Evolutionary conservation across 2,888 invertebrate genomes (phyloP).

Genomic region (Andricus quercusramuli): DNA sequence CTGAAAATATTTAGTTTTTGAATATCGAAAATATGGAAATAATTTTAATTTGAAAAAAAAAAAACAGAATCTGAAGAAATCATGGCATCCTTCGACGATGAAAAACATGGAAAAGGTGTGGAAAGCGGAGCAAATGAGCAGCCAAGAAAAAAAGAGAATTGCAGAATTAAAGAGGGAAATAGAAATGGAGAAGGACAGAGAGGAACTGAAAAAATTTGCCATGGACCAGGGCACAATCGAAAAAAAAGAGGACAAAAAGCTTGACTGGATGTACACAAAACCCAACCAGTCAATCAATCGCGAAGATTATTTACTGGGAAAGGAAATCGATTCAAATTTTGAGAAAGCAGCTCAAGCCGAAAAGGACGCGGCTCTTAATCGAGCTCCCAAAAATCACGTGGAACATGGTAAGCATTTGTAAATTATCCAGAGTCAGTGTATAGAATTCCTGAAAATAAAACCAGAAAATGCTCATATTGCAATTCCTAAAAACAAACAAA

Average conservation of each 20-base stretch:
- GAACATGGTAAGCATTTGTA: slow-evolving; percentile 80
- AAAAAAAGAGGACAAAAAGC: slow-evolving; percentile 81
- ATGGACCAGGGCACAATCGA: slow-evolving; percentile 80
- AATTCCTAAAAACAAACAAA: no score
- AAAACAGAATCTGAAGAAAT: slow-evolving; percentile 86
- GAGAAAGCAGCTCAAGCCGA: slow-evolving; percentile 84
- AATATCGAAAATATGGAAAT: no score
- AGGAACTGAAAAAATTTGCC: slow-evolving; percentile 84
- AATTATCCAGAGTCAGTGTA: no score
- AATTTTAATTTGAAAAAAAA: no score
- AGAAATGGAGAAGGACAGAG: slow-evolving; percentile 83
- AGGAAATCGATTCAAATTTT: slow-evolving; percentile 89
- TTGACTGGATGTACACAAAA: slow-evolving; percentile 94
- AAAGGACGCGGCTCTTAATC: slow-evolving; percentile 76
- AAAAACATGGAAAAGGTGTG: slow-evolving; percentile 89
- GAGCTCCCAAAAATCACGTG: slow-evolving; percentile 83
- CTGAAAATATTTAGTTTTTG: no score
- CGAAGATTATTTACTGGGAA: slow-evolving; percentile 94
- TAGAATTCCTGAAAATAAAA: no score
- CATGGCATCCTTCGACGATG: slow-evolving; percentile 89
- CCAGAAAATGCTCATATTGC: no score
- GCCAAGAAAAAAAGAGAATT: slow-evolving; percentile 85
- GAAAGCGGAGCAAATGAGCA: slow-evolving; percentile 88
- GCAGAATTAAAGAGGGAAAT: slow-evolving; percentile 85
- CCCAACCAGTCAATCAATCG: slow-evolving; percentile 83